phyloP scores from a whole-genome alignment of 2,113 vertebrate genomes.

The Laticauda colubrina region DNA sequence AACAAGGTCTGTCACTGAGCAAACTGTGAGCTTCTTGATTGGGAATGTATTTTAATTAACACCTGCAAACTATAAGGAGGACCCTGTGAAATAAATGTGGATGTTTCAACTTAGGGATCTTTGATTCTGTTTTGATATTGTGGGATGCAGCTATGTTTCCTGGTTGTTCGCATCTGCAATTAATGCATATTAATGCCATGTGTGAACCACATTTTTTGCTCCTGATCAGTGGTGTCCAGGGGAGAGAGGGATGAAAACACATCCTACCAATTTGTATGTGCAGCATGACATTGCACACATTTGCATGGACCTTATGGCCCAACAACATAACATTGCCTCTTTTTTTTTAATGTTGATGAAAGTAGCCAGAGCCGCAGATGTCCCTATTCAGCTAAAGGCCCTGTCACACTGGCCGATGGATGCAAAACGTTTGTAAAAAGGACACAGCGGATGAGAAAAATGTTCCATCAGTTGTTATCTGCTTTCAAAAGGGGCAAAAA shows the following conservation, averaged over 20 bases:
- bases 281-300: neutral
- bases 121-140: neutral
- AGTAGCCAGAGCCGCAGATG: neutral
- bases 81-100: neutral
- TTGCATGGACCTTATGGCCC: neutral
- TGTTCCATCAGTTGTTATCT: too few relatives aligned
- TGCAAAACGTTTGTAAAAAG: too few relatives aligned
- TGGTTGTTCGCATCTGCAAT: neutral
- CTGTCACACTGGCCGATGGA: too few relatives aligned
- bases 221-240: neutral
- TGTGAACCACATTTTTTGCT: neutral
- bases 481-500: too few relatives aligned
- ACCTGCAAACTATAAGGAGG: neutral
- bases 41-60: neutral
- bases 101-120: neutral
- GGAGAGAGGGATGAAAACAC: neutral
- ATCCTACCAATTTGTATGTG: neutral
- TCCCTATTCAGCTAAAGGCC: neutral
- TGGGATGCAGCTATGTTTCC: neutral
- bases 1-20: neutral
- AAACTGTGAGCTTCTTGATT: neutral
- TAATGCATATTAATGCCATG: neutral
- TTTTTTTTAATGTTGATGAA: neutral
- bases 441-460: too few relatives aligned
- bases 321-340: neutral